A percentile compares a stretch with the other conserved stretches of the same genome.
Conservation (phyloP, 2,113 vertebrate species). For the Leptobrachium leishanense region DNA sequence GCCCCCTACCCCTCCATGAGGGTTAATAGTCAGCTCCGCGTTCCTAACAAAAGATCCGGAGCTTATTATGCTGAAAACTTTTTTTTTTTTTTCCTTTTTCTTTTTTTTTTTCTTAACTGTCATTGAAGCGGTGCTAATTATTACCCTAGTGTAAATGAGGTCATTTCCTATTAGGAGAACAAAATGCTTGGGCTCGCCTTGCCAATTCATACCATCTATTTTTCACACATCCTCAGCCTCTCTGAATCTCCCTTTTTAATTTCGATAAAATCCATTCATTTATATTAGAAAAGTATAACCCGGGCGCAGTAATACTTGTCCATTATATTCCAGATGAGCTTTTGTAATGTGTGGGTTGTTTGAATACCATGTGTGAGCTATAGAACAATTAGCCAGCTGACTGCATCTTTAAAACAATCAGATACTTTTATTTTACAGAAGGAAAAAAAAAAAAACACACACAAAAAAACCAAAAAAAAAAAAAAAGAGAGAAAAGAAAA, state of each 20-base stretch:
- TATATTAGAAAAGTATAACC: slow-evolving; percentile 86
- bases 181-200: slow-evolving; percentile 80
- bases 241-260: slow-evolving; percentile 72
- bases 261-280: slow-evolving; percentile 86
- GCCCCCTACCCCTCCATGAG: slow-evolving; percentile 60
- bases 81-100: slow-evolving; percentile 78
- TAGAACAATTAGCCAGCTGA: slow-evolving; percentile 86
- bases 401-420: slow-evolving; percentile 86
- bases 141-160: slow-evolving; percentile 86
- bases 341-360: slow-evolving; percentile 83
- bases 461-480: slow-evolving; percentile 60
- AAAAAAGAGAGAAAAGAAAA: slow-evolving; percentile 62
- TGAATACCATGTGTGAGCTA: slow-evolving; percentile 85
- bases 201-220: slow-evolving; percentile 85
- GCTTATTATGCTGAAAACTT: slow-evolving; percentile 91
- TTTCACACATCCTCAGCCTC: slow-evolving; percentile 83
- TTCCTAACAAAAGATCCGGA: slow-evolving; percentile 75
- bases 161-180: slow-evolving; percentile 88
- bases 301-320: slow-evolving; percentile 78
- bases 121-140: slow-evolving; percentile 87
- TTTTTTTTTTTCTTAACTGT: slow-evolving; percentile 83
- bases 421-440: slow-evolving; percentile 78
- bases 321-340: slow-evolving; percentile 85
- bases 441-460: slow-evolving; percentile 13
- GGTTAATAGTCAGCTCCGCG: slow-evolving; percentile 79